Evolutionary conservation across 1,140 invertebrate genomes (phyloP), one percentile per base, ranked within the genome.

Genomic region (Plodia interpunctella): DNA sequence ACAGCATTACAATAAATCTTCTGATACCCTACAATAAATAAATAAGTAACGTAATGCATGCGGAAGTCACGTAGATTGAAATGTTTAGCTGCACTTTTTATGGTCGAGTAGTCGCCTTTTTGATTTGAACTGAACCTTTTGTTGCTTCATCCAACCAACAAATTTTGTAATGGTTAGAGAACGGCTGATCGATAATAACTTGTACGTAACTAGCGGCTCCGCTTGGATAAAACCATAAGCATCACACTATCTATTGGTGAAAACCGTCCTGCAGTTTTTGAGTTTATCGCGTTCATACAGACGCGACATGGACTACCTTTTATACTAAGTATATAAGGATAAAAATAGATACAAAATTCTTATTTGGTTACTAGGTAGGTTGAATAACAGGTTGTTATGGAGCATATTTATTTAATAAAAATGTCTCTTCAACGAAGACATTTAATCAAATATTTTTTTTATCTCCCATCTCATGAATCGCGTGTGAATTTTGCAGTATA

Each of bases 21-120:
- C 17, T 20, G 50, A 49, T 54, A 59, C 21, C 56, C 21, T 44
- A 63, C 50, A 30, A 49, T 57, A 32, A 25, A 49, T 57, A 32
- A 25, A 55, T 25, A 32, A 8, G 19, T 54, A 25, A 32, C 30
- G 30, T 32, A 59, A 38, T 35, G 18, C 30, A 38, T 55, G n/a
- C 11, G 60, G 54, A 57, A 57, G 55, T 62, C 60, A 62, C 55
- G 54, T 52, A 56, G 49, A 32, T 30, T 54, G 53, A 57, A 59
- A 57, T 17, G 10, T 44, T 44, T 44, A 15, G 38, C 13, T 44
- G 38, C 5, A 44, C 38, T n/a, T 44, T 44, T 44, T 44, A 35
- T 9, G 13, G 8, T 35, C 13, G 32, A 35, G 21, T 25, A 6
- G 21, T 25, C 21, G 6, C 21, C 32, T 35, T 13, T 35, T 35